phyloP scores from a whole-genome alignment of 2,113 vertebrate species.

The Pyrgilauda ruficollis region DNA sequence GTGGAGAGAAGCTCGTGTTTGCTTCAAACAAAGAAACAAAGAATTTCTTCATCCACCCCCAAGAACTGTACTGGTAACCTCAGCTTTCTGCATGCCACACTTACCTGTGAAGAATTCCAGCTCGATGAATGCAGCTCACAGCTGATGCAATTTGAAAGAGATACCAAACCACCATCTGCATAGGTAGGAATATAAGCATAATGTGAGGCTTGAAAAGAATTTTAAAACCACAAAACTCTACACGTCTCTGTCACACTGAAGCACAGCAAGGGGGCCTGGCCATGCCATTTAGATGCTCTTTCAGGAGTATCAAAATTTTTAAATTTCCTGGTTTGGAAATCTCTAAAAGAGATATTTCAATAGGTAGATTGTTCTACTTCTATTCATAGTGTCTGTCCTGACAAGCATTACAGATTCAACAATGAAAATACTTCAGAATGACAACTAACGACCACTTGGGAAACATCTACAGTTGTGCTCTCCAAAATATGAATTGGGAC shows the following conservation, averaged over 20 bases:
- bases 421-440: not conserved
- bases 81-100: not conserved
- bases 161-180: conserved; percentile 94
- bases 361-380: not conserved
- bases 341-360: not conserved
- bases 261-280: not conserved
- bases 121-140: conserved; percentile 94
- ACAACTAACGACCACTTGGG: not conserved
- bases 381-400: not conserved
- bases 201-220: not conserved
- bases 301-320: not conserved
- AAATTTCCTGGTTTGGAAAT: not conserved
- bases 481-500: not conserved
- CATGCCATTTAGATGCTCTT: not conserved
- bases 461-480: not conserved
- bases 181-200: not conserved
- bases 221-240: accelerated
- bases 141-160: conserved; percentile 96
- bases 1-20: not conserved
- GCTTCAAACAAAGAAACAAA: not conserved
- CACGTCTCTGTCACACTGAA: not conserved
- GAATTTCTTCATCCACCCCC: not conserved
- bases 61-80: not conserved
- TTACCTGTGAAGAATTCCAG: conserved; percentile 94
- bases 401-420: not conserved